These are phyloP conservation scores for Odontomyia ornata DNA, from an alignment of 2,888 invertebrate genomes.

Conservation along the genomic window DNA sequence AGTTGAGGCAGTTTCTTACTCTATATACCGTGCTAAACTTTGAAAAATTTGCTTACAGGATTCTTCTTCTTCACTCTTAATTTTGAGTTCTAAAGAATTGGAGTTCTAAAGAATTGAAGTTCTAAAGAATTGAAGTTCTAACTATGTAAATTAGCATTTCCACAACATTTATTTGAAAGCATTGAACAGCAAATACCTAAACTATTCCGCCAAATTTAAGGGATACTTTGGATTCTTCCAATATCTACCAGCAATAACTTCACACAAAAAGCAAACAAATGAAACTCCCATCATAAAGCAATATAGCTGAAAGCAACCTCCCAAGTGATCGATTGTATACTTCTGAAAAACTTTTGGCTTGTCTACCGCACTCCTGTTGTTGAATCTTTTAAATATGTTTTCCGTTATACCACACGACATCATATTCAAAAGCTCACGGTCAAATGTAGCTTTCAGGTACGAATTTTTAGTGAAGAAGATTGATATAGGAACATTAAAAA, in stretches of 20 bases:
- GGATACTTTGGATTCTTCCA: too few species aligned
- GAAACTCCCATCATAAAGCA: not conserved
- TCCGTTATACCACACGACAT: not conserved
- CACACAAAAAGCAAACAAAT: not conserved
- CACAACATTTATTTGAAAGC: too few species aligned
- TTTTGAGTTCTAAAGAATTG: too few species aligned
- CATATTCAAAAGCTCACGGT: not conserved
- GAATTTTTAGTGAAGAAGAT: conserved; percentile 29
- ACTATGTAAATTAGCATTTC: too few species aligned
- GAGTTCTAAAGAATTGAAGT: too few species aligned
- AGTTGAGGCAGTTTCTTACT: too few species aligned
- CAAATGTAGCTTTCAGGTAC: conserved; percentile 10
- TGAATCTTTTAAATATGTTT: not conserved
- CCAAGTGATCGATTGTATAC: not conserved
- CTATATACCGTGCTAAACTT: too few species aligned
- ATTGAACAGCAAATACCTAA: too few species aligned
- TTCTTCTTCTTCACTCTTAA: too few species aligned
- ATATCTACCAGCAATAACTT: not conserved
- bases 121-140: too few species aligned
- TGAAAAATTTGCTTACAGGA: too few species aligned
- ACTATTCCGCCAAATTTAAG: too few species aligned
- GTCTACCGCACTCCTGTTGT: not conserved
- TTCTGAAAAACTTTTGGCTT: not conserved
- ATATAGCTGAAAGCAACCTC: conserved; percentile 2
- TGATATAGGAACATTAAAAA: not conserved